phyloP scores from a whole-genome alignment of 2,888 invertebrate species.

The Phortica magna region DNA sequence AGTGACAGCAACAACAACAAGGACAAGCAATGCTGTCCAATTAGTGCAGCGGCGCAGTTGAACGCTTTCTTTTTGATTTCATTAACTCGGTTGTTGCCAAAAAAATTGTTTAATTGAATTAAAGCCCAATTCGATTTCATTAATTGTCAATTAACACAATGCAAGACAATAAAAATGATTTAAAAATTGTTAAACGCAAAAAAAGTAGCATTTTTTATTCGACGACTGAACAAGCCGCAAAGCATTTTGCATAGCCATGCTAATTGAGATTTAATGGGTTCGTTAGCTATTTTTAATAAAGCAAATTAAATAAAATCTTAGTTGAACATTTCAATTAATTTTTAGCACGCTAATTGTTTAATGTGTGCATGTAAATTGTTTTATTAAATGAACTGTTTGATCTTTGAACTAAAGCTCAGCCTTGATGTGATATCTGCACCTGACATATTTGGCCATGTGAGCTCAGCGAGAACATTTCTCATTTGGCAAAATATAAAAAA shows the following conservation, averaged over 20 bases:
- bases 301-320: too few species aligned
- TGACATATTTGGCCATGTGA: too few species aligned
- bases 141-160: conserved; percentile 50
- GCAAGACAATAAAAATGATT: too few species aligned
- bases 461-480: too few species aligned
- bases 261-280: conserved; percentile 46
- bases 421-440: too few species aligned
- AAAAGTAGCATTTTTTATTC: conserved; percentile 38
- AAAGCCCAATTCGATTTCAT: conserved; percentile 46
- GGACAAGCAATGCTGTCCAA: too few species aligned
- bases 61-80: too few species aligned
- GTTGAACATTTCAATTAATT: not conserved
- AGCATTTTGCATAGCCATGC: conserved; percentile 41
- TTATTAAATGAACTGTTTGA: not conserved
- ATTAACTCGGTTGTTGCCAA: not conserved
- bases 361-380: not conserved
- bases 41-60: too few species aligned
- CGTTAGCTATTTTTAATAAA: too few species aligned
- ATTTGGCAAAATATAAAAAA: too few species aligned
- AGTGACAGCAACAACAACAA: not conserved
- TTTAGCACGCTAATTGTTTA: not conserved
- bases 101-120: conserved; percentile 35
- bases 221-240: not conserved
- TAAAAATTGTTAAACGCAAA: too few species aligned
- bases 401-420: too few species aligned